Evolutionary conservation across 53 echinoderm and acorn worm species (phyloP).

Genomic region (Arbacia lixula): DNA sequence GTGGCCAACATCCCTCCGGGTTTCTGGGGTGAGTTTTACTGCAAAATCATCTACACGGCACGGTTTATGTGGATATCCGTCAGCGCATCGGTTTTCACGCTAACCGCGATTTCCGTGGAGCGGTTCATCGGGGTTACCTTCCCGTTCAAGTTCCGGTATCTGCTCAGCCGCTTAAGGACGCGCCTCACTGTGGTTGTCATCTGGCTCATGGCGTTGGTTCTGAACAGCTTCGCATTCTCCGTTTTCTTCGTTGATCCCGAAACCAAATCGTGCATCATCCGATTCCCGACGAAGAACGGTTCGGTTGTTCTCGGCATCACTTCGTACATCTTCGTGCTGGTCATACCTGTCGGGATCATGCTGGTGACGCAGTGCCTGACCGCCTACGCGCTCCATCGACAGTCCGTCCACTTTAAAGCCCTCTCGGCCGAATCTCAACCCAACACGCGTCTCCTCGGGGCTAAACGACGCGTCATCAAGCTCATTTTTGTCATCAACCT

Average conservation of each 20-base stretch:
- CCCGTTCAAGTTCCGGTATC: conserved; percentile 66
- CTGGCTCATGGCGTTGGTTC: conserved; percentile 59
- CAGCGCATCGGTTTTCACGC: conserved; percentile 75
- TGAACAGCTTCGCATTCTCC: conserved; percentile 72
- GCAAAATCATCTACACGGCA: conserved; percentile 71
- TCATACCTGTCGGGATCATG: conserved; percentile 82
- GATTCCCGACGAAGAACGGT: conserved; percentile 62
- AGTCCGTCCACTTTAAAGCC: conserved; percentile 25
- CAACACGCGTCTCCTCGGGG: conserved; percentile 25
- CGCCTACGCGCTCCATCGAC: conserved; percentile 61
- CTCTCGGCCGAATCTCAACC: not conserved
- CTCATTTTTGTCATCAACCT: conserved; percentile 57
- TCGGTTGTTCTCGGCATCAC: conserved; percentile 62
- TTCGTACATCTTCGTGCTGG: conserved; percentile 70
- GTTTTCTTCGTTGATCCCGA: conserved; percentile 59
- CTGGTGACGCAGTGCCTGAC: conserved; percentile 74
- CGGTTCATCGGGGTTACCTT: conserved; percentile 80
- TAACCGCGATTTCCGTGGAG: conserved; percentile 82
- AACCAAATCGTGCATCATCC: conserved; percentile 47
- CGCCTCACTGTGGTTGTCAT: conserved; percentile 54
- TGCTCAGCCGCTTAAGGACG: conserved; percentile 70
- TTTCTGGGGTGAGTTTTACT: conserved; percentile 76
- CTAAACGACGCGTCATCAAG: conserved; percentile 56
- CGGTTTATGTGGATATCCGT: conserved; percentile 88
- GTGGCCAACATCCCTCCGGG: conserved; percentile 39